phyloP scores from a whole-genome alignment of 64 coral and sea anemone species.

The Pocillopora verrucosa region DNA sequence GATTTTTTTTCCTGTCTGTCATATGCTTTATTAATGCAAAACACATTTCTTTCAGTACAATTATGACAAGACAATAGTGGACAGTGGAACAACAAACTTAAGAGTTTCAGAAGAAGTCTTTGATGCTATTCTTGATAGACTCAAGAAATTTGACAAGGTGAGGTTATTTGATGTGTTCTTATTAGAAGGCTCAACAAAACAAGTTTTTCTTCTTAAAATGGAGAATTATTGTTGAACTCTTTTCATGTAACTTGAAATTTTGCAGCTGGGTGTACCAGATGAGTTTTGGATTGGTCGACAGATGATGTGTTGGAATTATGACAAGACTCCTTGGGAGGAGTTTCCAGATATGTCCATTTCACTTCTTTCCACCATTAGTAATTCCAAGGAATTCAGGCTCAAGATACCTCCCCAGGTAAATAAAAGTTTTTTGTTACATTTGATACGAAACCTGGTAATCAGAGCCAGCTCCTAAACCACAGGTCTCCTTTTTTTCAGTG shows the following conservation, averaged over 20 bases:
- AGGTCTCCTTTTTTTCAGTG: background rate
- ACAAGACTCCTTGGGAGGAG: constrained; percentile 96
- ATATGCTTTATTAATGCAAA: too few relatives aligned
- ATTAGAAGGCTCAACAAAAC: too few relatives aligned
- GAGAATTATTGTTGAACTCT: background rate
- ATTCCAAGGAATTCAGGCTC: constrained; percentile 89
- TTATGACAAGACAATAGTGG: constrained; percentile 99
- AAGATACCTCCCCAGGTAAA: constrained; percentile 97
- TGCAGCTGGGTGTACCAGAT: constrained; percentile 91
- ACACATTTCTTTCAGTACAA: constrained; percentile 74
- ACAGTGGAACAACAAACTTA: constrained; percentile 97
- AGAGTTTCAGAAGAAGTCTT: constrained; percentile 97
- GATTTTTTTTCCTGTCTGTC: too few relatives aligned
- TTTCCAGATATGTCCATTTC: constrained; percentile 99
- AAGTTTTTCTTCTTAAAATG: too few relatives aligned
- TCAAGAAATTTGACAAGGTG: constrained; percentile 94
- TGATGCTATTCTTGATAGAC: constrained; percentile 94
- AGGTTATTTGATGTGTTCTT: background rate
- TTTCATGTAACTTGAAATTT: background rate
- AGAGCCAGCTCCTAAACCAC: too few relatives aligned
- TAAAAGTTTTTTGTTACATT: too few relatives aligned
- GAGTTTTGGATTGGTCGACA: constrained; percentile 98
- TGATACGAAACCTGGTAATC: too few relatives aligned
- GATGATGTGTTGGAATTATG: constrained; percentile 99
- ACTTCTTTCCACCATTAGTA: constrained; percentile 79